Percentiles rank a stretch among this genome's conserved stretches.
phyloP scores from a whole-genome alignment of 2,888 invertebrate genomes.

The Acronicta aceris region DNA sequence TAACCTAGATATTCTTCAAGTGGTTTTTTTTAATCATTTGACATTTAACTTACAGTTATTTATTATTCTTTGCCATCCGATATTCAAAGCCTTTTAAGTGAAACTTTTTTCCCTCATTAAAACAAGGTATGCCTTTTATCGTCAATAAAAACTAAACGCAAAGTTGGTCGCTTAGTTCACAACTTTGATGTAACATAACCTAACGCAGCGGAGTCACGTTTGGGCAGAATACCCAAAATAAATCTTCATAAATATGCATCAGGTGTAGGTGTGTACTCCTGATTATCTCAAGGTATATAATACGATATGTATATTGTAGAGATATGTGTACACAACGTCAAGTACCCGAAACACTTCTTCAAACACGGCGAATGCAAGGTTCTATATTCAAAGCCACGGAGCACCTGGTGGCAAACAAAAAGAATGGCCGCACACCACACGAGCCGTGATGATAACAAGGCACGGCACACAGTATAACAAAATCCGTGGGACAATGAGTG shows the following conservation, averaged over 20 bases:
- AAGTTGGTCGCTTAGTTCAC: neutral
- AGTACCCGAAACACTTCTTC: conserved; percentile 57
- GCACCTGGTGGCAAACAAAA: conserved; percentile 63
- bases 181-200: neutral
- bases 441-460: conserved; percentile 58
- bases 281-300: too few relatives aligned
- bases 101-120: neutral
- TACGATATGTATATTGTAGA: conserved; percentile 16
- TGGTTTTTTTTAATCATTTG: too few relatives aligned
- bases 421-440: conserved; percentile 44
- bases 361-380: conserved; percentile 63
- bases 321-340: conserved; percentile 36
- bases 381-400: conserved; percentile 64
- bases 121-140: too few relatives aligned
- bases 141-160: neutral
- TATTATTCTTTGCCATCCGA: neutral
- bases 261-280: neutral
- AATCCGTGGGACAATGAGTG: conserved; percentile 62
- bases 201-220: conserved; percentile 11
- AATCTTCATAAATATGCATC: neutral
- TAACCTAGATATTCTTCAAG: neutral
- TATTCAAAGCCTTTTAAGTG: neutral
- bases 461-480: conserved; percentile 60
- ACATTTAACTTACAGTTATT: too few relatives aligned
- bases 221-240: neutral